Conservation (phyloP, 2,797 vertebrate genomes). For the Glossophaga mutica region DNA sequence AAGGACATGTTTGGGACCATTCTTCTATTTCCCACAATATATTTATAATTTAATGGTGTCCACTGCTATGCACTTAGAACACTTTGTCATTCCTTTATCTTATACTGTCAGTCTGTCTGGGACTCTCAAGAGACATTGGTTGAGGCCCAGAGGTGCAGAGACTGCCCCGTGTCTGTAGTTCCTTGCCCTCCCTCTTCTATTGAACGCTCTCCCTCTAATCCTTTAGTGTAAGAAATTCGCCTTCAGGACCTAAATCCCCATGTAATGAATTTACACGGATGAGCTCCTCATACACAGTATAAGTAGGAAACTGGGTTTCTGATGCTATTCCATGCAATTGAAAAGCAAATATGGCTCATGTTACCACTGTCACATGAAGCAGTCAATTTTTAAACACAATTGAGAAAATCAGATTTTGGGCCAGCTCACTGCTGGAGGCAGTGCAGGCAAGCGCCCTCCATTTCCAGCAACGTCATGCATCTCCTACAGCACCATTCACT, state of each 20-base stretch:
- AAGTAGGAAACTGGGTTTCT: background rate
- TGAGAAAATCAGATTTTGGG: conserved; percentile 38
- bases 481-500: background rate
- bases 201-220: background rate
- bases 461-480: conserved; percentile 8
- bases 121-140: background rate
- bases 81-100: background rate
- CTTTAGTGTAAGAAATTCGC: background rate
- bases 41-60: background rate
- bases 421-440: background rate
- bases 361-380: background rate
- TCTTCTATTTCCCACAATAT: background rate
- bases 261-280: background rate
- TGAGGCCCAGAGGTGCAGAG: background rate
- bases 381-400: conserved; percentile 21
- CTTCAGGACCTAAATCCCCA: background rate
- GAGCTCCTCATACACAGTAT: background rate
- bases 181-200: background rate
- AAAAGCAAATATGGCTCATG: background rate
- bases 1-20: background rate
- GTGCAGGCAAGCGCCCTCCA: background rate
- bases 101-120: background rate
- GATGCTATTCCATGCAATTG: background rate
- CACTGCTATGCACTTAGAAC: background rate
- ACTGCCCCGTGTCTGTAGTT: background rate